phyloP scores from a whole-genome alignment of 1,140 invertebrate species.

The Bemisia tabaci region DNA sequence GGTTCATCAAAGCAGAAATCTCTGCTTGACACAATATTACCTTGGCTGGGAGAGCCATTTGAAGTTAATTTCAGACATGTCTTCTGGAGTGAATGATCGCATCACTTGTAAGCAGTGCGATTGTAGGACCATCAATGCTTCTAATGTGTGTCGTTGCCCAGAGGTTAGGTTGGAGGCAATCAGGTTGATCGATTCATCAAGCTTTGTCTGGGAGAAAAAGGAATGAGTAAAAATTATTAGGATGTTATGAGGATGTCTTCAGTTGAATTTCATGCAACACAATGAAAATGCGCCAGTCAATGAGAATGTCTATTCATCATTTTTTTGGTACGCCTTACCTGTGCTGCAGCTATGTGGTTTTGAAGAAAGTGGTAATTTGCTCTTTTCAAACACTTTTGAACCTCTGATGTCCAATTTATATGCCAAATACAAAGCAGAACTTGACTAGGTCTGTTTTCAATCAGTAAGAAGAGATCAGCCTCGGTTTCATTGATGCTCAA shows the following conservation, averaged over 20 bases:
- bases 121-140: slow-evolving; percentile 78
- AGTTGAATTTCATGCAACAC: too few species aligned
- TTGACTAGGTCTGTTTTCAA: slow-evolving; percentile 76
- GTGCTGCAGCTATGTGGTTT: slow-evolving; percentile 37
- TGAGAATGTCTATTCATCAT: too few species aligned
- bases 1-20: too few species aligned
- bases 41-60: slow-evolving; percentile 81
- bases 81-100: slow-evolving; percentile 50
- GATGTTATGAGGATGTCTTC: too few species aligned
- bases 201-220: slow-evolving; percentile 31
- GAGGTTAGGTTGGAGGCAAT: slow-evolving; percentile 31
- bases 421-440: slow-evolving; percentile 67
- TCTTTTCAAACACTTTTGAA: slow-evolving; percentile 50
- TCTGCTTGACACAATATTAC: too few species aligned
- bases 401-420: slow-evolving; percentile 75
- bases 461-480: slow-evolving; percentile 49
- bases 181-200: slow-evolving; percentile 48
- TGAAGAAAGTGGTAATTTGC: slow-evolving; percentile 38
- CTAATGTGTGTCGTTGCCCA: slow-evolving; percentile 53
- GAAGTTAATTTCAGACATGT: slow-evolving; percentile 68
- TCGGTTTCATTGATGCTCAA: slow-evolving; percentile 51
- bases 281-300: too few species aligned
- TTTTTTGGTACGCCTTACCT: too few species aligned
- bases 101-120: slow-evolving; percentile 85
- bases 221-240: too few species aligned